Evolutionary conservation across 2,888 invertebrate genomes (phyloP), one percentile per base, ranked within the genome.

Genomic region (Ectemnius continuus): DNA sequence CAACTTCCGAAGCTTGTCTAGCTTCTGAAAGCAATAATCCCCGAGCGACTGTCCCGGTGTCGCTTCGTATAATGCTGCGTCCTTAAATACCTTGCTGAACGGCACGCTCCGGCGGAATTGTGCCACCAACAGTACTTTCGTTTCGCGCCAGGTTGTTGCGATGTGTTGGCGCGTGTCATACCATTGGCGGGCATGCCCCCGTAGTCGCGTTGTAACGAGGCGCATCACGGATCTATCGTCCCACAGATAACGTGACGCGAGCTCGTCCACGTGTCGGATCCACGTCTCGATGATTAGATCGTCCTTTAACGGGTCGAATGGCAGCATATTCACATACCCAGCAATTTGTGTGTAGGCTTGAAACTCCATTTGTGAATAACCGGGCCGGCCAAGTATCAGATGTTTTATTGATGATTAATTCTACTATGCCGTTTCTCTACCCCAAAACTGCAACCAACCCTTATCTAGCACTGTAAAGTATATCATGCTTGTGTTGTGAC

Each of bases 151-250:
- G 5, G 46, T 45, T 4, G 45, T 26, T 8, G 69, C 16, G 6
- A 48, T 62, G 14, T n/a, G 26, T 4, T 60, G 36, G 2, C 23
- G 48, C 26, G 58, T 61, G 11, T 71, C 58, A 16, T 48, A 67
- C 23, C 58, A 71, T 20, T 56, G 61, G 16, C 58, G 14, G 13
- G 67, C 61, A 28, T 58, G 67, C 13, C 61, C 67, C 16, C 26
- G 14, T 11, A 71, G 14, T 11, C 48, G 66, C 16, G 52, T 45
- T 56, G 47, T 47, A 16, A 67, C 48, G 16, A 67, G 47, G 18
- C 71, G 61, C 71, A 62, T 71, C 3, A 71, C 46, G 26, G 67
- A 67, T 18, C 67, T 61, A 57, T 66, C 67, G 47, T 67, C 71
- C 66, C 57, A 67, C 13, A 46, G 26, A n/a, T 67, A 67, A 47